A percentile compares a stretch with the other conserved stretches of the same genome.
phyloP scores from a whole-genome alignment of 2,797 vertebrate genomes.

The Halcyon leucocephala region DNA sequence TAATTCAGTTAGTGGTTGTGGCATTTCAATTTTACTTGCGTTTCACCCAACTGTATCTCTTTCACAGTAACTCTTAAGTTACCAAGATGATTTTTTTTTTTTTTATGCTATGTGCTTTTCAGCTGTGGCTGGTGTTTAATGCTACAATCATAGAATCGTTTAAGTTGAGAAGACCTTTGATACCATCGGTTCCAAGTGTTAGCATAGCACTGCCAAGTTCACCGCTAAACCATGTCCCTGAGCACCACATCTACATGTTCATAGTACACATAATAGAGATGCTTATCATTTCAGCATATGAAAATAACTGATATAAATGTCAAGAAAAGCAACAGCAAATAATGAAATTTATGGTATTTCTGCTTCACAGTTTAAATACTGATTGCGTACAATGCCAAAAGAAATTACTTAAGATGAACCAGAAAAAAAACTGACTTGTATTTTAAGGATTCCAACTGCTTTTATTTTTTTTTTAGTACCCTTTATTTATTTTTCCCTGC shows the following conservation, averaged over 20 bases:
- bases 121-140: neutral
- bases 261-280: fast-evolving
- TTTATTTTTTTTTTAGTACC: neutral
- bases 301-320: neutral
- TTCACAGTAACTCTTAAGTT: neutral
- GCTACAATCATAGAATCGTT: neutral
- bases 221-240: neutral
- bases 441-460: neutral
- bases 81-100: neutral
- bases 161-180: neutral
- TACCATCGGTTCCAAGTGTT: neutral
- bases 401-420: neutral
- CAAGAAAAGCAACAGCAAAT: neutral
- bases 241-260: fast-evolving
- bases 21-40: neutral
- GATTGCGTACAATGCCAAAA: neutral
- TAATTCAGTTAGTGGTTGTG: neutral
- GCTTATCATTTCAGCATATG: neutral
- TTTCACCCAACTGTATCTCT: neutral
- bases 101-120: neutral
- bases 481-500: neutral
- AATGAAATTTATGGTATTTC: neutral
- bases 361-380: neutral
- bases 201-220: neutral
- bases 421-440: fast-evolving